Percentiles rank a stretch among this genome's conserved stretches.
phyloP scores from a whole-genome alignment of 1,140 invertebrate species.

The Orchestia grillus region DNA sequence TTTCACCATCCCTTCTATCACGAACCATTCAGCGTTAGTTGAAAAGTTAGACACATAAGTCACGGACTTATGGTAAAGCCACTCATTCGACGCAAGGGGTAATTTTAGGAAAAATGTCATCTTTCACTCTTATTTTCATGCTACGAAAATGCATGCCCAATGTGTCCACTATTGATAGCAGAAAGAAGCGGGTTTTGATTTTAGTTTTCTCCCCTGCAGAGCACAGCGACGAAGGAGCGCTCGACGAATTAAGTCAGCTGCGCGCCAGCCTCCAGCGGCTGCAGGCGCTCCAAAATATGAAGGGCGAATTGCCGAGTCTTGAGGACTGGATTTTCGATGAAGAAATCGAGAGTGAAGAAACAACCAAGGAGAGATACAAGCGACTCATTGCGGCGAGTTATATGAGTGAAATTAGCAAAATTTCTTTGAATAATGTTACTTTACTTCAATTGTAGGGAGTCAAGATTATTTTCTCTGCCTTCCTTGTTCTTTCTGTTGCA shows the following conservation, averaged over 20 bases:
- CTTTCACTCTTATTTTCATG: too few relatives aligned
- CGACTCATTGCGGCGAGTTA: conserved; percentile 10
- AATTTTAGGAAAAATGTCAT: too few relatives aligned
- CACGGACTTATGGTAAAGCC: too few relatives aligned
- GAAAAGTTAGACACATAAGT: too few relatives aligned
- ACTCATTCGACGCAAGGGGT: too few relatives aligned
- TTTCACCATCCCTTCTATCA: too few relatives aligned
- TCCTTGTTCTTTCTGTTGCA: too few relatives aligned
- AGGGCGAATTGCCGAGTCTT: neutral
- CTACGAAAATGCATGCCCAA: too few relatives aligned
- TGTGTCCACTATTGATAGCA: neutral
- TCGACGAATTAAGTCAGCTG: conserved; percentile 10
- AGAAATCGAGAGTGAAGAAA: neutral
- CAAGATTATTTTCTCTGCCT: too few relatives aligned
- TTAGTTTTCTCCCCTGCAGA: neutral
- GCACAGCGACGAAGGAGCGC: neutral
- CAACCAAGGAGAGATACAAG: conserved; percentile 33
- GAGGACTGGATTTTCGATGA: neutral
- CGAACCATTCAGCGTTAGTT: too few relatives aligned
- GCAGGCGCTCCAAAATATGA: neutral
- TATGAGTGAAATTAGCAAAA: neutral
- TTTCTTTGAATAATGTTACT: too few relatives aligned
- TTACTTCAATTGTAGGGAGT: too few relatives aligned
- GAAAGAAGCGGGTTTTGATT: neutral
- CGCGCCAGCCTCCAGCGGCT: neutral